Evolutionary conservation across 1,140 invertebrate genomes (phyloP), one percentile per base, ranked within the genome.

Genomic region (Lepidurus packardi): DNA sequence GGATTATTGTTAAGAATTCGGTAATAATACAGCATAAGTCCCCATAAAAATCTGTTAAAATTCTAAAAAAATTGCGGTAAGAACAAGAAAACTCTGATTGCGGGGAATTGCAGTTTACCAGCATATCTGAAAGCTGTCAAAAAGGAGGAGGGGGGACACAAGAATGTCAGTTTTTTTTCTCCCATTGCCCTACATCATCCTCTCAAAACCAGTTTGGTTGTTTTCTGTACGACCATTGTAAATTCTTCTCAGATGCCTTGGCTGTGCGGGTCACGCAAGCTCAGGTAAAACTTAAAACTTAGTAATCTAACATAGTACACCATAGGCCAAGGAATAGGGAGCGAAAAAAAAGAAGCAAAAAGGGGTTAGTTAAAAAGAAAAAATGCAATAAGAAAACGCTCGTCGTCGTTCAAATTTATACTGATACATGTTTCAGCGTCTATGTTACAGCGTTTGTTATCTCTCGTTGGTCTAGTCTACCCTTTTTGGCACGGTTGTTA

Each of bases 191-290:
- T 65, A 21, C 53, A 65, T 65, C 53, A 65, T 65, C 53, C 53
- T 21, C 13, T 65, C 21, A 65, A 65, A 65, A 65, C 53, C 53
- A n/a, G 53, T 65, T 65, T 65, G 53, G 53, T 65, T 47, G 45
- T 47, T 65, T 65, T 65, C 9, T 65, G 53, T 9, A 4, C 34
- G 53, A 65, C 53, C 53, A 21, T 13, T 65, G 13, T 21, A 65
- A 13, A 16, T 65, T 65, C 53, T 65, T 65, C 16, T 13, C 16
- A 65, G 21, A n/a, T 13, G 16, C 53, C 8, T 21, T 21, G 16
- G 53, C 16, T 13, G 16, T 65, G 13, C 53, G 53, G 8, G 53
- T 65, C 16, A 65, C 53, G 53, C 53, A 65, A 65, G 53, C 21
- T 3, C 53, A 65, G 13, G 53, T 65, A 65, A 65, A 16, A 21